Base-by-base conservation (phyloP, 2,888 invertebrate species). In the Brenthis hecate region DNA sequence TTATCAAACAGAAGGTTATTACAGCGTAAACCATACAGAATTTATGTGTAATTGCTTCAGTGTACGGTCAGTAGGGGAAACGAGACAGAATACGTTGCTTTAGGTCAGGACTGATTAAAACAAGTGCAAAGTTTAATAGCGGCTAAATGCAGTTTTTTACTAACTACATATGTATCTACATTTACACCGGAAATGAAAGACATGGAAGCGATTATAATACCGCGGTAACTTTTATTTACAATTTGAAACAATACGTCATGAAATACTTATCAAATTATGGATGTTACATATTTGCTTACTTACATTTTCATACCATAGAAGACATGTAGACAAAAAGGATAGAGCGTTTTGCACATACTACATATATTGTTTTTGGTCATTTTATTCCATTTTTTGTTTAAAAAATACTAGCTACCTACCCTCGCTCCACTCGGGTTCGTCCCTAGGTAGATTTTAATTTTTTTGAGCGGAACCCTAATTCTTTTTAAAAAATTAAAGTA, bases 51-150 rank as follows among this genome's bases (percentile, higher is more conserved):
- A 77, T 73, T 73, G 73, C 74, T 74, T 72, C 68, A 76, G 77
- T 74, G 77, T 73, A 76, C 85, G 85, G 87, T 87, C 86, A 87
- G 77, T 85, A 80, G 85, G 83, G 75, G 84, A 86, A 80, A 74
- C 77, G 73, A 76, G 75, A 74, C 79, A 36, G 74, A 74, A 78
- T 81, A 75, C 75, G 74, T 81, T 86, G 82, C 75, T 82, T 78
- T 86, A 88, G 89, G 85, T 88, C 88, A 82, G 82, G 80, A 68
- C 54, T 63, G 48, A 68, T 54, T 66, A 68, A 65, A 66, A 66
- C 57, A 70, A 11, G 54, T 65, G 61, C 43, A 50, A 56, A 48
- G 36, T 13, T 58, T 50, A 50, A 50, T 50, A 32, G 32, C 28
- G 28, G 16, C 11, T n/a, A 28, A 50, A 50, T 50, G 32, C 60